Percentiles rank a stretch among this genome's conserved stretches.
Conservation (phyloP, 2,113 vertebrate species). For the Phoenicopterus ruber region DNA sequence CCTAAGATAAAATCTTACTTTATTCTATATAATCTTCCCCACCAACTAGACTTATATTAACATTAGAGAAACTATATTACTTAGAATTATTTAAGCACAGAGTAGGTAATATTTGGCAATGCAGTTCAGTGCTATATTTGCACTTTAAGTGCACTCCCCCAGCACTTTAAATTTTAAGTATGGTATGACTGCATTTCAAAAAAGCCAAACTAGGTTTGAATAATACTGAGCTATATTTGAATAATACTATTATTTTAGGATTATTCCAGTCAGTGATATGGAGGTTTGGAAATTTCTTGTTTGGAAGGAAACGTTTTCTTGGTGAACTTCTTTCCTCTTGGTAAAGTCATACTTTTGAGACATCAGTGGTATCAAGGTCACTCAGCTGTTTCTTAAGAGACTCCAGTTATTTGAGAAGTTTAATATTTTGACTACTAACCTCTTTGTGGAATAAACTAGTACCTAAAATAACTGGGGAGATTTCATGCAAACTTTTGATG, state of each 20-base stretch:
- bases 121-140: background rate
- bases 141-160: background rate
- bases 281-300: background rate
- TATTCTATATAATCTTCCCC: background rate
- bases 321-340: background rate
- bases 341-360: background rate
- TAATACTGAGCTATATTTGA: background rate
- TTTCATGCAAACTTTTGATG: background rate
- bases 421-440: background rate
- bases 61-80: background rate
- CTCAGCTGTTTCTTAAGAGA: background rate
- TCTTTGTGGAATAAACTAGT: background rate
- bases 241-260: background rate
- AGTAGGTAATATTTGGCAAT: background rate
- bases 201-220: background rate
- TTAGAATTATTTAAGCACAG: background rate
- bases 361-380: background rate
- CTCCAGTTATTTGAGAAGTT: background rate
- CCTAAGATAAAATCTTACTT: background rate
- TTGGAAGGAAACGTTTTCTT: background rate
- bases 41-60: background rate
- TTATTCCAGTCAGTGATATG: background rate
- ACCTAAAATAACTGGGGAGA: background rate
- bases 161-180: background rate
- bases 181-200: background rate